Base-by-base conservation (phyloP, 2,113 vertebrate species). In the Lota lota region DNA sequence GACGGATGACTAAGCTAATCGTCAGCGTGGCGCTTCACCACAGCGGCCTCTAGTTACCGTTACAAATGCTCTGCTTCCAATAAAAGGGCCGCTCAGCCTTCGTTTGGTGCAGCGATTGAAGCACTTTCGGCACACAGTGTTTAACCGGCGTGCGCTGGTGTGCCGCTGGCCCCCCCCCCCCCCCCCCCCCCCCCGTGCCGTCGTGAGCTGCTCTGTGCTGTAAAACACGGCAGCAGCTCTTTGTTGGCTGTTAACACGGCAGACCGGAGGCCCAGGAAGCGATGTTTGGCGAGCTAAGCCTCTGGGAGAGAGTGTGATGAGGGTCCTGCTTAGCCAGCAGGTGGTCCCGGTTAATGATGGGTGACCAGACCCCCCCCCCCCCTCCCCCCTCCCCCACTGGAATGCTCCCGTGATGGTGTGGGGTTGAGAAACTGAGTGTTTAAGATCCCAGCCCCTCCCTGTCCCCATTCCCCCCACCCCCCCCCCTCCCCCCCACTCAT, bases 291-390 rank as follows among this genome's bases (percentile, higher is more conserved):
- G 72, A 79, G 76, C 74, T 54, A 75, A 66, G 78, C 69, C 76
- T 40, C 36, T 76, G 77, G 77, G 79, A 68, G 75, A 73, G 82
- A 87, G 71, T 77, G 78, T 79, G 84, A 85, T 83, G 83, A 82
- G 84, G 79, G 79, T 86, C 85, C 82, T 76, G 81, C 80, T 89
- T 76, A 83, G 72, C 66, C 83, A 58, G 87, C 83, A 87, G 86
- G 88, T 89, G 90, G 87, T 88, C 85, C 72, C 40, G 77, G 68
- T 70, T 91, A 88, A 90, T 89, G 83, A 90, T 72, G 83, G 83
- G 73, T 69, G 67, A 79, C 82, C 63, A 84, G 78, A 75, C 74
- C 84, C 76, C 24, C 24, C 24, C 4, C 4, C 81, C 68, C 77
- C 71, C n/a, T n/a, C n/a, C n/a, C n/a, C 24, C 24, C 24, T 24